Conservation (phyloP, 2,888 invertebrate species). For the Phanerotoma sp. region DNA sequence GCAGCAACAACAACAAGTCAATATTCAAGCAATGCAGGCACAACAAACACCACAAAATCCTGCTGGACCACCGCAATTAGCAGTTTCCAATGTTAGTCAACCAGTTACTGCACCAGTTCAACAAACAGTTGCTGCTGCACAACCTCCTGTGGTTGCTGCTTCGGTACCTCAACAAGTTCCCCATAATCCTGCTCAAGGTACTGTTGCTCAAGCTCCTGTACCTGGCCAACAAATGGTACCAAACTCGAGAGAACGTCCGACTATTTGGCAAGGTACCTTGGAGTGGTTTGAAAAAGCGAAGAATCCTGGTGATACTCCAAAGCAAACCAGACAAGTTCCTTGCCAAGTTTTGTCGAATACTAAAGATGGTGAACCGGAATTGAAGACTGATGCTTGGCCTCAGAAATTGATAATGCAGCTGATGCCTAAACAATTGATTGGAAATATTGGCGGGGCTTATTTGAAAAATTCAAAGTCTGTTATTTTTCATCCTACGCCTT, state of each 20-base stretch:
- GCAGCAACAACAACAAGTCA: constrained; percentile 51
- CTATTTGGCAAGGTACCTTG: constrained; percentile 79
- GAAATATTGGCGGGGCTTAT: constrained; percentile 85
- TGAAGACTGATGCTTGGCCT: constrained; percentile 95
- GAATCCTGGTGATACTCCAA: constrained; percentile 73
- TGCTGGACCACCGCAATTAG: constrained; percentile 43
- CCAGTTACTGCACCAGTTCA: constrained; percentile 50
- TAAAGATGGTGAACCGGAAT: constrained; percentile 85
- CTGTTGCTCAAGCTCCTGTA: constrained; percentile 6
- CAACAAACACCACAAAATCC: constrained; percentile 45
- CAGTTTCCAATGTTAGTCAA: constrained; percentile 49
- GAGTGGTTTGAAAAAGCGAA: constrained; percentile 95
- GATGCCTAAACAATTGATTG: constrained; percentile 90
- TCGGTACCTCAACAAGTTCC: constrained; percentile 45
- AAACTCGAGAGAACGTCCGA: constrained; percentile 60
- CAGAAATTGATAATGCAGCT: constrained; percentile 89
- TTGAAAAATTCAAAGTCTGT: constrained; percentile 92
- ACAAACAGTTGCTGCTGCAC: constrained; percentile 50
- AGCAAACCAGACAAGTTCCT: constrained; percentile 71
- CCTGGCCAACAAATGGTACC: constrained; percentile 53
- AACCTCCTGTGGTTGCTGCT: constrained; percentile 43
- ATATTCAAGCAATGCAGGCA: constrained; percentile 40
- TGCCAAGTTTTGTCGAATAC: constrained; percentile 73
- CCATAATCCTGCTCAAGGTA: constrained; percentile 44
- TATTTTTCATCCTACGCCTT: constrained; percentile 81